Conservation (phyloP, 1,140 invertebrate genomes). For the Rhynchophorus ferrugineus region DNA sequence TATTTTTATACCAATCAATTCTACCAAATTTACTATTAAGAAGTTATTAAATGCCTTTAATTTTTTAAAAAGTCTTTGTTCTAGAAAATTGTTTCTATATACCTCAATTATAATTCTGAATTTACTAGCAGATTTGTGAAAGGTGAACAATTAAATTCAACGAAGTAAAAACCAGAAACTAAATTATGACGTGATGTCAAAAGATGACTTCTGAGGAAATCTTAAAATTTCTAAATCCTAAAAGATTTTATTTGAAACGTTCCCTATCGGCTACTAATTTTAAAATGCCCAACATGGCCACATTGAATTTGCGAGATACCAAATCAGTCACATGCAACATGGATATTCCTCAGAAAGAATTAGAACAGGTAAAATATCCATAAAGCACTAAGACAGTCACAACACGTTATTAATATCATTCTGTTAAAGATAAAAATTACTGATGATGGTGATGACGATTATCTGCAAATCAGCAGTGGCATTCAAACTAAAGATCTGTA, state of each 20-base stretch:
- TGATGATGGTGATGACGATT: constrained; percentile 5
- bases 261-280: constrained; percentile 18
- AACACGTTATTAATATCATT: neutral
- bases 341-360: constrained; percentile 7
- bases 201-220: constrained; percentile 24
- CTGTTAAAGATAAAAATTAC: constrained; percentile 9
- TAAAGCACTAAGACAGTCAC: neutral
- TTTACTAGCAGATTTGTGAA: too few species aligned
- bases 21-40: too few species aligned
- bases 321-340: constrained; percentile 23
- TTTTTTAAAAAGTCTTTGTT: too few species aligned
- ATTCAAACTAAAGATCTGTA: constrained; percentile 23
- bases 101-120: too few species aligned
- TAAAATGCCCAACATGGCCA: constrained; percentile 2
- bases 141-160: too few species aligned
- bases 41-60: too few species aligned
- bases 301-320: constrained; percentile 23
- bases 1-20: too few species aligned
- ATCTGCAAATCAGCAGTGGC: constrained; percentile 5
- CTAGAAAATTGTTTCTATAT: too few species aligned
- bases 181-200: too few species aligned
- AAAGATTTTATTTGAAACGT: constrained; percentile 12
- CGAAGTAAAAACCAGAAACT: too few species aligned
- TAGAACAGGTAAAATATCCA: constrained; percentile 1
- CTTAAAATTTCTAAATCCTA: constrained; percentile 14